These are phyloP conservation scores for Miltochrista miniata DNA, from an alignment of 2,888 invertebrate species.

Conservation along the genomic window DNA sequence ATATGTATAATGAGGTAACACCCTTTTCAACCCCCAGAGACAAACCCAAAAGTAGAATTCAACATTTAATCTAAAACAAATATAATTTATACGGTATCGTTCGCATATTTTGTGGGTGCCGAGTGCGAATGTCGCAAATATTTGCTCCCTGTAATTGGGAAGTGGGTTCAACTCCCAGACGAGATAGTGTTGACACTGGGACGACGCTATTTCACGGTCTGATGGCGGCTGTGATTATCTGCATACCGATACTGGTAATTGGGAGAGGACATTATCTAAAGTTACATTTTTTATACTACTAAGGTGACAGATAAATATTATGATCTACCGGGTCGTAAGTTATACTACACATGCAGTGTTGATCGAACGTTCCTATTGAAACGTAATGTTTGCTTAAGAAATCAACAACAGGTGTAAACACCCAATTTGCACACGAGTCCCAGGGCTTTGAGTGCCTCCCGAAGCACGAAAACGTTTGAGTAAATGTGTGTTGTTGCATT, in stretches of 20 bases:
- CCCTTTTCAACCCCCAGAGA: neutral
- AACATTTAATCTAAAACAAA: conserved; percentile 22
- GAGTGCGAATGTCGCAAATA: conserved; percentile 36
- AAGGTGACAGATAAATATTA: too few species aligned
- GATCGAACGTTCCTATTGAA: too few species aligned
- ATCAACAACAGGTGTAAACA: too few species aligned
- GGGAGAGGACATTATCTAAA: neutral
- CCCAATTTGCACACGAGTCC: too few species aligned
- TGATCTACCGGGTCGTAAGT: too few species aligned
- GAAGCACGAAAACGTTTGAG: too few species aligned
- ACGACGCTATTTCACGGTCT: conserved; percentile 18
- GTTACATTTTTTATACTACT: too few species aligned
- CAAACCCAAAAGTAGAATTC: neutral
- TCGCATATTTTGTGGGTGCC: conserved; percentile 8
- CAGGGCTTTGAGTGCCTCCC: too few species aligned
- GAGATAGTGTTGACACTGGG: conserved; percentile 33
- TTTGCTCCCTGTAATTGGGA: conserved; percentile 48
- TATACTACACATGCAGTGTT: too few species aligned
- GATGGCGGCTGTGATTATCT: conserved; percentile 12
- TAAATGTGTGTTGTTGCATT: too few species aligned
- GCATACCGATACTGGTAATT: too few species aligned
- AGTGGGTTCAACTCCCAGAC: conserved; percentile 37
- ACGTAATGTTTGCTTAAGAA: too few species aligned
- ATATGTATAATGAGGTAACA: neutral
- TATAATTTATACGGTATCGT: conserved; percentile 11